Conservation (phyloP, 2,797 vertebrate genomes). For the Enteromius paludinosus region DNA sequence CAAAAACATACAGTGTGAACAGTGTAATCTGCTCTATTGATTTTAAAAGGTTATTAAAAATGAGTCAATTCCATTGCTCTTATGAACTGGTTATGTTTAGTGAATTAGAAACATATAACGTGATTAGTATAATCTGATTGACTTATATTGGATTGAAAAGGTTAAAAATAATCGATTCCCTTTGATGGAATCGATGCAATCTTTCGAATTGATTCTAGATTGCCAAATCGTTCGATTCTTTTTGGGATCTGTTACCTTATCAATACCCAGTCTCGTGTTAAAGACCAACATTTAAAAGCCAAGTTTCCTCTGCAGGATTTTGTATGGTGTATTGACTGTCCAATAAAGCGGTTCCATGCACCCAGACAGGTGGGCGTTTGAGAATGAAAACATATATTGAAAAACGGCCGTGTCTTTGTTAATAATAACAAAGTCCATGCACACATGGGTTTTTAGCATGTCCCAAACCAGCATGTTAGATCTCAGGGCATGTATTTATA, state of each 20-base stretch:
- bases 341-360: neutral
- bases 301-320: neutral
- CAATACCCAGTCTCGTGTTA: neutral
- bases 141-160: too few relatives aligned
- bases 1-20: neutral
- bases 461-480: slow-evolving; percentile 66
- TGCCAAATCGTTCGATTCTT: neutral
- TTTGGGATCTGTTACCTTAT: neutral
- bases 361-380: slow-evolving; percentile 56
- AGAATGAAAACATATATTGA: slow-evolving; percentile 38
- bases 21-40: neutral
- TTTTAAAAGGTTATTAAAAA: neutral
- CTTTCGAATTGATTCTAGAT: too few relatives aligned
- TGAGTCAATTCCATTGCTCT: neutral
- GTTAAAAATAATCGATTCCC: neutral
- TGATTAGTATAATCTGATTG: too few relatives aligned
- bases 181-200: neutral
- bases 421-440: slow-evolving; percentile 64
- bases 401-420: slow-evolving; percentile 49
- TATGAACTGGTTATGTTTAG: too few relatives aligned
- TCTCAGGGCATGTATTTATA: slow-evolving; percentile 70
- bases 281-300: neutral
- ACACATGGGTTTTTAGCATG: slow-evolving; percentile 56
- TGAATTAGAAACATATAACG: too few relatives aligned
- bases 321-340: neutral